Conservation (phyloP, 2,888 invertebrate species). For the Heliconius cydno region DNA sequence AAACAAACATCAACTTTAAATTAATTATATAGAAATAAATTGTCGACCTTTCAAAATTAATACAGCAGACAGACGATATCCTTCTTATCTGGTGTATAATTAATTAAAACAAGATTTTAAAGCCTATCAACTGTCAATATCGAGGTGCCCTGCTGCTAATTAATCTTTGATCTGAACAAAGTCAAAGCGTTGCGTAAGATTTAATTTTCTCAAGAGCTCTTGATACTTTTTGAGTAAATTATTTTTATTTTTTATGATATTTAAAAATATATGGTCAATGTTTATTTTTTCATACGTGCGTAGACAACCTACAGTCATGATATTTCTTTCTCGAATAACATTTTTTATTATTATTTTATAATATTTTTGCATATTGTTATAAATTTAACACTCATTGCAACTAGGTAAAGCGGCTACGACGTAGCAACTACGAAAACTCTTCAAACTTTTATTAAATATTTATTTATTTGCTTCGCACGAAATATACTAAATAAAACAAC, state of each 20-base stretch:
- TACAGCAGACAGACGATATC: not conserved
- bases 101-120: slow-evolving; percentile 24
- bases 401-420: no score
- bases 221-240: not conserved
- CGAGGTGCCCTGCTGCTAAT: slow-evolving; percentile 22
- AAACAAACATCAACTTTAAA: not conserved
- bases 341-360: no score
- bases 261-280: not conserved
- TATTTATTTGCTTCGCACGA: no score
- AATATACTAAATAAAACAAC: no score
- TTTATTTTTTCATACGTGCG: no score
- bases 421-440: no score
- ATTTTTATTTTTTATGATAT: not conserved
- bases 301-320: no score
- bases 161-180: slow-evolving; percentile 29
- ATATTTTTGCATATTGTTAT: no score
- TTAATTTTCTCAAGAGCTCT: slow-evolving; percentile 9
- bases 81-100: slow-evolving; percentile 20
- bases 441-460: no score
- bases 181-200: slow-evolving; percentile 13
- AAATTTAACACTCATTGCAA: no score
- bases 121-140: slow-evolving; percentile 27
- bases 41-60: not conserved
- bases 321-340: no score
- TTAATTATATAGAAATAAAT: slow-evolving; percentile 1